A percentile compares a stretch with the other conserved stretches of the same genome.
These are phyloP conservation scores for Montipora capitata DNA, from an alignment of 92 coral and sea anemone genomes.

Conservation along the genomic window DNA sequence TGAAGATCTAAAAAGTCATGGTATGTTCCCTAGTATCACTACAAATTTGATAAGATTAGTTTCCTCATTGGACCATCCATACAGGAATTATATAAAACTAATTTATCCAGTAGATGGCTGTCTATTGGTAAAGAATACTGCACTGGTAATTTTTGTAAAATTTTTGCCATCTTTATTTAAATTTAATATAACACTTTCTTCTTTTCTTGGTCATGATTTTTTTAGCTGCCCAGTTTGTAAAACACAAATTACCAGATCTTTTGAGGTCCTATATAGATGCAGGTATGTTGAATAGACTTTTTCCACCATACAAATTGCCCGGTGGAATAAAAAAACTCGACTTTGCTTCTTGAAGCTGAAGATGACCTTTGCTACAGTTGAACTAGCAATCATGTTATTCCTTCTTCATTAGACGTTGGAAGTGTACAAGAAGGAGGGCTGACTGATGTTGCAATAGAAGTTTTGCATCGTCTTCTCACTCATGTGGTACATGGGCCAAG, in stretches of 20 bases:
- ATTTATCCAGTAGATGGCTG: no score
- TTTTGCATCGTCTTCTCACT: constrained; percentile 89
- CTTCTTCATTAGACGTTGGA: constrained; percentile 76
- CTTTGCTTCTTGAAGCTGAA: no score
- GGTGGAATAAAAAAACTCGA: background rate
- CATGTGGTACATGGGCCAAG: constrained; percentile 91
- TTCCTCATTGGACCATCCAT: no score
- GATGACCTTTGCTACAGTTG: background rate
- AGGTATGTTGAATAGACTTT: constrained; percentile 58
- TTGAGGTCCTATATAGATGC: constrained; percentile 96
- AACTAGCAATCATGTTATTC: no score
- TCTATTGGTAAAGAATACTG: no score
- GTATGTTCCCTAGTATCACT: constrained; percentile 49
- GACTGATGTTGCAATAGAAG: constrained; percentile 97
- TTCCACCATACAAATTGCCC: background rate
- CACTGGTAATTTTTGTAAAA: background rate
- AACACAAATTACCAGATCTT: constrained; percentile 96
- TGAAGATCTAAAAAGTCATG: constrained; percentile 92
- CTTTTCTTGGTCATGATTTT: background rate
- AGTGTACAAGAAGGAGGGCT: constrained; percentile 96
- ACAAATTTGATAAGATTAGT: no score
- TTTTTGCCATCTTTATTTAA: no score
- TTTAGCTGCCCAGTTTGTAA: constrained; percentile 96
- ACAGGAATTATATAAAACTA: no score
- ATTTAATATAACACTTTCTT: no score